A percentile compares a stretch with the other conserved stretches of the same genome.
These are phyloP conservation scores for Halictus quadricinctus DNA, from an alignment of 2,888 invertebrate species.

Conservation along the genomic window DNA sequence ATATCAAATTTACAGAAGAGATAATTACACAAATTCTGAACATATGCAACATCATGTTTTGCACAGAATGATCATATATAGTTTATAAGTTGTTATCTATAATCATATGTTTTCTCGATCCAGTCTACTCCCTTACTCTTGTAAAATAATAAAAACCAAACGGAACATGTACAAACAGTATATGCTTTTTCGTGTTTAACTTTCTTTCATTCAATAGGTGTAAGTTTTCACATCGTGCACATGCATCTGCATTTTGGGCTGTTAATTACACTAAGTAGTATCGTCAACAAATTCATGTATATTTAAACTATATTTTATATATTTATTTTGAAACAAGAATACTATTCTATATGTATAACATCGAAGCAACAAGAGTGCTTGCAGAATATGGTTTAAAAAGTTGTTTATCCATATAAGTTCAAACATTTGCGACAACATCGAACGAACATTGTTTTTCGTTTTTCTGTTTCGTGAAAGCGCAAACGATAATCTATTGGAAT, in stretches of 20 bases:
- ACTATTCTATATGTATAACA: constrained; percentile 36
- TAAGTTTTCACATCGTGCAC: constrained; percentile 2
- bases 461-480: constrained; percentile 20
- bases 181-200: constrained; percentile 1
- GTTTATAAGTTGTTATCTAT: constrained; percentile 68
- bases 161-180: constrained; percentile 29
- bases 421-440: constrained; percentile 17
- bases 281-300: constrained; percentile 26
- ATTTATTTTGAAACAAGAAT: constrained; percentile 47
- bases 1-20: constrained; percentile 34
- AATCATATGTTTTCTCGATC: constrained; percentile 56
- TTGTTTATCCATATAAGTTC: constrained; percentile 9
- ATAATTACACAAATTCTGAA: constrained; percentile 44
- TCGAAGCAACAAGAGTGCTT: constrained; percentile 32
- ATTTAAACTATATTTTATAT: constrained; percentile 35
- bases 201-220: constrained; percentile 9
- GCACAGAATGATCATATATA: constrained; percentile 68
- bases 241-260: constrained; percentile 18
- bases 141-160: constrained; percentile 57
- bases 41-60: constrained; percentile 66
- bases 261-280: constrained; percentile 16
- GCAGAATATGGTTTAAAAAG: constrained; percentile 3
- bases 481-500: constrained; percentile 76
- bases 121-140: constrained; percentile 42
- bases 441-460: constrained; percentile 24